phyloP scores from a whole-genome alignment of 2,797 vertebrate species.

The Enteromius viviparus region DNA sequence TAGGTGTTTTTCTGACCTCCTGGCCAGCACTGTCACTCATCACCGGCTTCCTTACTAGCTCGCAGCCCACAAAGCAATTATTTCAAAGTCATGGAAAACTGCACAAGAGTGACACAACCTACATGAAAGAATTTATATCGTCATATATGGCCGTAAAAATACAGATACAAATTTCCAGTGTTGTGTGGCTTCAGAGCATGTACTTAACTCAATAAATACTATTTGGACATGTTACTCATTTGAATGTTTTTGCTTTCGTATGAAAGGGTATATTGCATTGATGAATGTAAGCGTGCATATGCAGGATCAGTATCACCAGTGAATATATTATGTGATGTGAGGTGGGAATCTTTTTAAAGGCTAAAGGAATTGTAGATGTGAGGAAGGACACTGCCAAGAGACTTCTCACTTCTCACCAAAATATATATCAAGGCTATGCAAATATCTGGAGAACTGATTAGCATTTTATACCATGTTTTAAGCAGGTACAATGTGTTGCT shows the following conservation, averaged over 20 bases:
- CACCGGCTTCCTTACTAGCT: constrained; percentile 12
- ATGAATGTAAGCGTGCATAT: not conserved
- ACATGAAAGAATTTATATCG: constrained; percentile 37
- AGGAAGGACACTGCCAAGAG: not conserved
- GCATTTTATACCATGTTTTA: not conserved
- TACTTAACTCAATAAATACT: not conserved
- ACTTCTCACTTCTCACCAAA: constrained; percentile 3
- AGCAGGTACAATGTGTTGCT: not conserved
- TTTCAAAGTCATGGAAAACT: constrained; percentile 46
- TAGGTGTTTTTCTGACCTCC: constrained; percentile 54
- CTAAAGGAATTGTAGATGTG: constrained; percentile 3
- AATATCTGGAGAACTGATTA: constrained; percentile 26
- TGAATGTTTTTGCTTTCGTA: not conserved
- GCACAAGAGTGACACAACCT: not conserved
- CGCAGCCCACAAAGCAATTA: constrained; percentile 36
- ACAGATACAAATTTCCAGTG: constrained; percentile 18
- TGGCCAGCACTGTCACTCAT: constrained; percentile 52
- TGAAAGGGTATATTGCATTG: not conserved
- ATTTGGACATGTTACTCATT: not conserved
- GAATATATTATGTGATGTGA: not conserved
- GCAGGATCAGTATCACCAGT: not conserved
- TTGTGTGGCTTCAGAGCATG: not conserved
- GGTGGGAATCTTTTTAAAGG: constrained; percentile 10
- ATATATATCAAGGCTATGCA: constrained; percentile 5
- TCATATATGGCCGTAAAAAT: constrained; percentile 27